These are phyloP conservation scores for Epistrophe grossulariae DNA, from an alignment of 2,888 invertebrate species.

Conservation along the genomic window DNA sequence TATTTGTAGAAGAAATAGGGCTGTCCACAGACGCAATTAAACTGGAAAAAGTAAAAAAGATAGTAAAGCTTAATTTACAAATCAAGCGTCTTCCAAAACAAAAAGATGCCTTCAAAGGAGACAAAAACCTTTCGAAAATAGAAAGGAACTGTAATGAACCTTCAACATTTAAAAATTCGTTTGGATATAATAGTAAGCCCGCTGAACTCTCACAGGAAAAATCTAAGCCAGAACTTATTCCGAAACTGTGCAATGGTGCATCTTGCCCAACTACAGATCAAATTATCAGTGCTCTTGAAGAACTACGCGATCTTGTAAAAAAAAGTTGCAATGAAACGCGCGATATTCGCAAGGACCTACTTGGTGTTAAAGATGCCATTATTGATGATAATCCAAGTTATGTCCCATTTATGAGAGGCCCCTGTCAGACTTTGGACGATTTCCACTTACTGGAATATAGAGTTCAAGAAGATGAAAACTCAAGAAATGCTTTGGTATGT, in stretches of 20 bases:
- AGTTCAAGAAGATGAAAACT: constrained; percentile 7
- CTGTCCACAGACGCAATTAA: not conserved
- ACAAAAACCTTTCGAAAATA: not conserved
- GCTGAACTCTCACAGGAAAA: not conserved
- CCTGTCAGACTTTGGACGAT: constrained; percentile 1
- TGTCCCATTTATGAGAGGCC: constrained; percentile 1
- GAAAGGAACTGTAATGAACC: not conserved
- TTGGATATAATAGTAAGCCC: too few relatives aligned
- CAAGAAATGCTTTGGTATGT: not conserved
- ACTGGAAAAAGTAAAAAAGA: not conserved
- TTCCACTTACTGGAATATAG: not conserved
- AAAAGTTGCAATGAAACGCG: not conserved
- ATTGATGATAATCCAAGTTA: not conserved
- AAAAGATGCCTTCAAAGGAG: not conserved
- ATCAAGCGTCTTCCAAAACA: not conserved
- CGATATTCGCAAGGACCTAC: constrained; percentile 1
- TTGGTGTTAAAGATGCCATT: not conserved
- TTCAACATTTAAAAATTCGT: not conserved
- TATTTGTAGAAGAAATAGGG: constrained; percentile 2
- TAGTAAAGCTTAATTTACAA: not conserved
- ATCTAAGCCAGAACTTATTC: not conserved
- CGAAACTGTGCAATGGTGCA: not conserved
- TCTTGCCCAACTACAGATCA: not conserved
- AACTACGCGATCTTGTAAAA: constrained; percentile 3
- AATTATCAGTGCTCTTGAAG: constrained; percentile 4